phyloP scores from a whole-genome alignment of 2,113 vertebrate species.

The Chlorodrepanis virens region DNA sequence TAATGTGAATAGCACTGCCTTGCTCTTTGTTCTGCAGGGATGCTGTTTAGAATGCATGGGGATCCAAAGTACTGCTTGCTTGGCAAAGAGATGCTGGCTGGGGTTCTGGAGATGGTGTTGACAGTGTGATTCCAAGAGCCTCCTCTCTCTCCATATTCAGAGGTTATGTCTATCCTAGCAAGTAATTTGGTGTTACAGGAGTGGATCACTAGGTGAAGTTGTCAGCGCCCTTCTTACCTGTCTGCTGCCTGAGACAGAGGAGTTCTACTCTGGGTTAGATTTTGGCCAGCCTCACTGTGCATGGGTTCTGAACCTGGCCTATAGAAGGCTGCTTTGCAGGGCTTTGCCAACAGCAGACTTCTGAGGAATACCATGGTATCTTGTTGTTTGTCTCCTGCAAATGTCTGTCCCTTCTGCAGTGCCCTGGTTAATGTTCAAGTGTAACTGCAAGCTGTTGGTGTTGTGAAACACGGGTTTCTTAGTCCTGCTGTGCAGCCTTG shows the following conservation, averaged over 20 bases:
- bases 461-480: not conserved
- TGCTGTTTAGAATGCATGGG: not conserved
- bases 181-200: not conserved
- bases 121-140: not conserved
- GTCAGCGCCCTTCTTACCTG: not conserved
- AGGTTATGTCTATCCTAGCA: not conserved
- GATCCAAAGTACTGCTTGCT: not conserved
- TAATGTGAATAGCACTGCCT: not conserved
- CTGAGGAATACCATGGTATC: rapidly evolving
- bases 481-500: rapidly evolving
- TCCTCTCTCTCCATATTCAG: not conserved
- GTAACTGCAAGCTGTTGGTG: not conserved
- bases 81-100: not conserved
- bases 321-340: not conserved
- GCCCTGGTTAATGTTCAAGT: not conserved
- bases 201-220: not conserved
- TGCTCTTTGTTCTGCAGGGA: not conserved
- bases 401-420: not conserved
- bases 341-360: not conserved
- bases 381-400: not conserved
- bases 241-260: not conserved
- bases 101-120: not conserved
- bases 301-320: not conserved
- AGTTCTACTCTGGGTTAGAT: not conserved
- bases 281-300: not conserved